Evolutionary conservation across 1,140 invertebrate species (phyloP), one percentile per base, ranked within the genome.

Genomic region (Anastrepha ludens): DNA sequence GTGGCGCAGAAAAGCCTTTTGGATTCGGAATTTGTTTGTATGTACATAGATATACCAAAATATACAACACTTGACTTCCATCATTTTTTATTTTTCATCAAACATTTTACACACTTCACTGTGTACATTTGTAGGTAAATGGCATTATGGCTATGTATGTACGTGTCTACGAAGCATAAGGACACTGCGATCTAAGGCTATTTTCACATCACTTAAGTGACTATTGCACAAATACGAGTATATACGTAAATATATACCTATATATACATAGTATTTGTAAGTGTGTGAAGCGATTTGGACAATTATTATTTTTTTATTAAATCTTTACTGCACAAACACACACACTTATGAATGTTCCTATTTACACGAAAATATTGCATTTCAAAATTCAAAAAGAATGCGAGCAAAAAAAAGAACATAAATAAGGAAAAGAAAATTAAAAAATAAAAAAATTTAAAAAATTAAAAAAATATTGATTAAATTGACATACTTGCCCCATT

Each of bases 131-230:
- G 4, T 41, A 11, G n/a, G 29, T 67, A 29, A 67, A 67, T 67
- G 65, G 65, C 65, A 67, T 67, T 6, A 67, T 67, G 65, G 29
- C 65, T 39, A 67, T 67, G 39, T 41, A 29, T 29, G 29, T 29
- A 39, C 39, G 65, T 41, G 44, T 15, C 60, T 64, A 64, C 11
- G 17, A 64, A 64, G 60, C 70, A n/a, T 74, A 74, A 74, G 70
- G 70, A 50, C 70, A 74, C 70, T 47, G 70, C 70, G 44, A 74
- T 74, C 70, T 74, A 74, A 74, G 44, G 70, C 70, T 74, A 6
- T 29, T n/a, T 74, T 74, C 44, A 74, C 41, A 74, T 67, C 17
- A 74, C 70, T 44, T 74, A 47, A 74, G n/a, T 74, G 39, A 47
- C 44, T 50, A 50, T 29, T 29, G 29, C 11, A 17, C 17, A 64